phyloP scores from a whole-genome alignment of 2,888 invertebrate species.

The Holacanthella duospinosa region DNA sequence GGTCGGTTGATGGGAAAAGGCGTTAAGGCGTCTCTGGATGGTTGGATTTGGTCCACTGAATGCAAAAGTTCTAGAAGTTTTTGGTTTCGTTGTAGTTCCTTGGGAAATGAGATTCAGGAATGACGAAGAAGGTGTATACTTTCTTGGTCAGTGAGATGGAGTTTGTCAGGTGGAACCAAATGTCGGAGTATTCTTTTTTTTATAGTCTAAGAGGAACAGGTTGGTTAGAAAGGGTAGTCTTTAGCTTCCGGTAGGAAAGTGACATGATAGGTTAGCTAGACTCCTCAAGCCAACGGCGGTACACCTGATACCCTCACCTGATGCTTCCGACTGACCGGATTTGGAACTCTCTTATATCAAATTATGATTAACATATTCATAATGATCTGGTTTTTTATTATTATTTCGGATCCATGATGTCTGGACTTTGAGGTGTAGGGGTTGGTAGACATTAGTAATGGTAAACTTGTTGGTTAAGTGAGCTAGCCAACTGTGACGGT shows the following conservation, averaged over 20 bases:
- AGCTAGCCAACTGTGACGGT: slow-evolving; percentile 13
- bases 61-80: background rate
- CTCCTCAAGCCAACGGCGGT: too few relatives aligned
- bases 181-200: background rate
- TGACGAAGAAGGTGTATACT: background rate
- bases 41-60: background rate
- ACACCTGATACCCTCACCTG: too few relatives aligned
- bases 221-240: background rate
- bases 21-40: background rate
- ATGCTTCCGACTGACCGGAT: too few relatives aligned
- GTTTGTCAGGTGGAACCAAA: background rate
- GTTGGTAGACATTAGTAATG: too few relatives aligned
- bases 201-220: background rate
- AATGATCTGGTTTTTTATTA: too few relatives aligned
- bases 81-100: background rate
- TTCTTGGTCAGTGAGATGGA: slow-evolving; percentile 1
- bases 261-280: too few relatives aligned
- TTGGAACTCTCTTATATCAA: too few relatives aligned
- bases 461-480: slow-evolving; percentile 3
- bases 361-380: too few relatives aligned
- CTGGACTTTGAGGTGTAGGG: too few relatives aligned
- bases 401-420: too few relatives aligned
- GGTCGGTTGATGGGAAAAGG: slow-evolving; percentile 1
- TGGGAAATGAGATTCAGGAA: background rate
- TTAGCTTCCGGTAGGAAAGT: background rate